These are phyloP conservation scores for Aphaenogaster floridana DNA, from an alignment of 1,140 invertebrate genomes.

Conservation along the genomic window DNA sequence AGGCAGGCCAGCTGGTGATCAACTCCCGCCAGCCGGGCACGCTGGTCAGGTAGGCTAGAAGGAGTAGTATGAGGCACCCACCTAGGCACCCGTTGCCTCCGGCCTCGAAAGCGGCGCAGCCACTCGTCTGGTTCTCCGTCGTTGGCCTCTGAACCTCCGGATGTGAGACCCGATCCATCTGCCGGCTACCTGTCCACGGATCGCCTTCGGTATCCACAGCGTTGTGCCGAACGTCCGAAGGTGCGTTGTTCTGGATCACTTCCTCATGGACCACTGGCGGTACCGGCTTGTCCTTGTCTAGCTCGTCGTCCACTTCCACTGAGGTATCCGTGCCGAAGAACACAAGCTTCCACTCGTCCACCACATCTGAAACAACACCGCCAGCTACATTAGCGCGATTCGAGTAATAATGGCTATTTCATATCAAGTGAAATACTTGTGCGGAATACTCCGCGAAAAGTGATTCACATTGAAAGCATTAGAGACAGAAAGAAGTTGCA, in stretches of 20 bases:
- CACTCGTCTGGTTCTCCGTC: constrained; percentile 82
- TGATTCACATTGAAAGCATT: neutral
- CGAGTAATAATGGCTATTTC: neutral
- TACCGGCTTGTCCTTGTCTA: constrained; percentile 79
- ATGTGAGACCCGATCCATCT: constrained; percentile 82
- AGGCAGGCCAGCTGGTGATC: constrained; percentile 62
- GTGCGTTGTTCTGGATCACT: constrained; percentile 66
- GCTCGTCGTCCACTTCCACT: constrained; percentile 83
- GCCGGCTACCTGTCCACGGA: constrained; percentile 82
- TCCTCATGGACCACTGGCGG: constrained; percentile 65
- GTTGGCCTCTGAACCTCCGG: constrained; percentile 82
- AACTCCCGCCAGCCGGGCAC: constrained; percentile 68
- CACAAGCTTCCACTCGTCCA: constrained; percentile 88
- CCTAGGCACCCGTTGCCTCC: constrained; percentile 83
- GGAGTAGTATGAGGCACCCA: constrained; percentile 85
- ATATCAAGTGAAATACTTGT: neutral
- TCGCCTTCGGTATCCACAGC: constrained; percentile 79
- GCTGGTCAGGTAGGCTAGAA: constrained; percentile 79
- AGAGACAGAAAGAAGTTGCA: neutral
- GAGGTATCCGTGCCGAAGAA: constrained; percentile 88
- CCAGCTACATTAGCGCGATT: neutral
- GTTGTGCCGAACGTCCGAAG: constrained; percentile 75
- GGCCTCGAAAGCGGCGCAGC: constrained; percentile 75
- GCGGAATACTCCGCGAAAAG: neutral
- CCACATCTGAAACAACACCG: constrained; percentile 83